These are phyloP conservation scores for Bursaphelenchus okinawaensis DNA, from an alignment of 2,888 invertebrate species.

Conservation along the genomic window DNA sequence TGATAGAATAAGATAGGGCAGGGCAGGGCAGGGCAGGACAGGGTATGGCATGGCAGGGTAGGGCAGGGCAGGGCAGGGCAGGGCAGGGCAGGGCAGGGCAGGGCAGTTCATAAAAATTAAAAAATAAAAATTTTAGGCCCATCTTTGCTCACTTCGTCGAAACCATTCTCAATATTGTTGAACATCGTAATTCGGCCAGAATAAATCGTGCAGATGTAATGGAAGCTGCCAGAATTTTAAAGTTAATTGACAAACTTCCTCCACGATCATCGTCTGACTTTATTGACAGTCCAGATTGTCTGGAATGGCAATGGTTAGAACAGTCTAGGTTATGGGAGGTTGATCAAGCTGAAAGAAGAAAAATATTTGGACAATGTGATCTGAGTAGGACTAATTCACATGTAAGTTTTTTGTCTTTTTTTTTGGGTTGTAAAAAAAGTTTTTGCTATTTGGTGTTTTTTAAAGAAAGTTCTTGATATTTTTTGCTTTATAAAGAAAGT, in stretches of 20 bases:
- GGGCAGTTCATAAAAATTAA: too few relatives aligned
- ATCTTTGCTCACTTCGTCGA: slow-evolving; percentile 1
- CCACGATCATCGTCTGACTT: background rate
- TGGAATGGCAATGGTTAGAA: slow-evolving; percentile 5
- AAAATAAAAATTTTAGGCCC: too few relatives aligned
- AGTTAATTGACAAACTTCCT: background rate
- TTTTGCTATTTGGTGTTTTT: background rate
- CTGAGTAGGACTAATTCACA: background rate
- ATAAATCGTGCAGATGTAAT: background rate
- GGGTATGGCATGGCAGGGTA: too few relatives aligned
- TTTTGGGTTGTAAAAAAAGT: background rate
- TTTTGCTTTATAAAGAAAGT: background rate
- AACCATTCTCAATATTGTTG: background rate
- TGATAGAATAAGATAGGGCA: too few relatives aligned
- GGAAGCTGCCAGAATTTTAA: slow-evolving; percentile 3
- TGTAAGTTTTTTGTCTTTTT: background rate
- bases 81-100: too few relatives aligned
- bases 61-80: too few relatives aligned
- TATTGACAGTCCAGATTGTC: slow-evolving; percentile 5
- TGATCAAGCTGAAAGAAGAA: slow-evolving; percentile 3
- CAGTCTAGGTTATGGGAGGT: slow-evolving; percentile 1
- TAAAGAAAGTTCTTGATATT: too few relatives aligned
- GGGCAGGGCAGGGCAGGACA: too few relatives aligned
- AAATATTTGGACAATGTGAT: background rate
- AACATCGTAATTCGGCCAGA: slow-evolving; percentile 4